These are phyloP conservation scores for Philonicus albiceps DNA, from an alignment of 2,888 invertebrate species.

Conservation along the genomic window DNA sequence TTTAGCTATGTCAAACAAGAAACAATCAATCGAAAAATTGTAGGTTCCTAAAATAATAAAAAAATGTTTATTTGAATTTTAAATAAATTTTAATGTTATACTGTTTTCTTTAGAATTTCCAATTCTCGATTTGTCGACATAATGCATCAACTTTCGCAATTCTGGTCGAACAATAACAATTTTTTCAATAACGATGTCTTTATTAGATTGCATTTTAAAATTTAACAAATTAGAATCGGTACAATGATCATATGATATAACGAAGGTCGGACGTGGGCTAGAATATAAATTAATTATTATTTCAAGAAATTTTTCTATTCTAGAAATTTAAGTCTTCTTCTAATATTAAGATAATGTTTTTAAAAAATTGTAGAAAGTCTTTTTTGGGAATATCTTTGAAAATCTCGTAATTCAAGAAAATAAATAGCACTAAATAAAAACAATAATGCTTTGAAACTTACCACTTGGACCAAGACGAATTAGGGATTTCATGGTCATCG, in stretches of 20 bases:
- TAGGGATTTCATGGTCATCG: conserved; percentile 36
- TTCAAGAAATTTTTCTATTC: background rate
- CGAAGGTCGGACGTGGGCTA: background rate
- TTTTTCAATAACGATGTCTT: background rate
- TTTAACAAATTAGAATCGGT: background rate
- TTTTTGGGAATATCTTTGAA: too few relatives aligned
- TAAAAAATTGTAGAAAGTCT: too few relatives aligned
- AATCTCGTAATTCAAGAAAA: too few relatives aligned
- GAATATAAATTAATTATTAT: background rate
- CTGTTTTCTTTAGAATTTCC: background rate
- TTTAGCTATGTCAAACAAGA: background rate
- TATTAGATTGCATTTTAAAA: background rate
- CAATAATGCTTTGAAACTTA: background rate
- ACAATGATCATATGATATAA: background rate
- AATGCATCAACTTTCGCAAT: background rate
- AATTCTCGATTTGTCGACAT: background rate
- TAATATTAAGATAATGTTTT: too few relatives aligned
- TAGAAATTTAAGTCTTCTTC: background rate
- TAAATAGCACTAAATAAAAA: too few relatives aligned
- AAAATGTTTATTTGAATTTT: background rate
- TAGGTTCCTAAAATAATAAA: background rate
- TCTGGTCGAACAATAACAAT: background rate
- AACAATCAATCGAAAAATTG: background rate
- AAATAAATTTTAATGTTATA: background rate
- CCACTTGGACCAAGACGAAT: background rate